Evolutionary conservation across 2,797 vertebrate genomes (phyloP), one percentile per base, ranked within the genome.

Genomic region (Hyperoplus immaculatus): DNA sequence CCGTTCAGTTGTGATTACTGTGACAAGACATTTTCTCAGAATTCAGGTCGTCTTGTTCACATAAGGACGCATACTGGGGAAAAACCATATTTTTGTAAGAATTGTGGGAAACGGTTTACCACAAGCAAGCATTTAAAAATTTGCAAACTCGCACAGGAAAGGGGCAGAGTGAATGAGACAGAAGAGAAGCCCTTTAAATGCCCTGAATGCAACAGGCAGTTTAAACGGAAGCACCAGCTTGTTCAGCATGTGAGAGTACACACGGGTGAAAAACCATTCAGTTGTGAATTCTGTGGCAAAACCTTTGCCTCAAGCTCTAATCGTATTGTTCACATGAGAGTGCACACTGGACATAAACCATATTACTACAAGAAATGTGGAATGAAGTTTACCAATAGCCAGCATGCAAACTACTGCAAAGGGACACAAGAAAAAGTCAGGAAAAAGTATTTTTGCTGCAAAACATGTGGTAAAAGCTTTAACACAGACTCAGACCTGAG

Each of bases 91-190:
- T 68, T 41, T 15, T 78, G 53, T 16, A 45, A 41, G 1, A 75
- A 54, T 0, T 83, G 85, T 16, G 57, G 59, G 3, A 74, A 80
- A 58, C 61, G 21, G 18, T 46, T 68, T 36, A 29, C 62, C 4
- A 21, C 29, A 18, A 70, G 68, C 53, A 29, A 42, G 10, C 62
- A 78, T 43, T 6, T 66, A 5, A 63, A 56, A 60, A 15, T 15
- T 46, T 68, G 43, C 50, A 36, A 7, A 1, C 38, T 16, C 8
- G 8, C 6, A 36, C 43, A 36, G 9, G 14, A 42, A 9, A 59
- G 43, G 14, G 18, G 39, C 45, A 21, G 21, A 21, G 21, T 21
- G 21, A 21, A 21, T 21, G 21, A 21, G 21, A 21, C 21, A 21
- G 21, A 21, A 21, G 21, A 21, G 21, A 21, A 21, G 21, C 21